phyloP scores from a whole-genome alignment of 1,140 invertebrate genomes.

The Aradophagus sp. region DNA sequence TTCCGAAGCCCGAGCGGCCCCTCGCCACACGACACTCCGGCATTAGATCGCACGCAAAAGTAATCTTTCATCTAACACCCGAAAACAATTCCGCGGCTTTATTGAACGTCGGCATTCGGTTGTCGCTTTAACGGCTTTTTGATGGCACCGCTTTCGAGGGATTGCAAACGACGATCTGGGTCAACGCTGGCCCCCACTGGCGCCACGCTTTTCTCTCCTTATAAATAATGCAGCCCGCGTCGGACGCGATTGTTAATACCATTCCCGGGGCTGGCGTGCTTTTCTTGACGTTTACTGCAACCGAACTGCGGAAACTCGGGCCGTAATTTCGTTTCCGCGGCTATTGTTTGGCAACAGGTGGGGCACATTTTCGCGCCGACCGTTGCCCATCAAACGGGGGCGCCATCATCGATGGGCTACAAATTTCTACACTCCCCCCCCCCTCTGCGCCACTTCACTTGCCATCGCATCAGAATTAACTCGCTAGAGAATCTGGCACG shows the following conservation, averaged over 20 bases:
- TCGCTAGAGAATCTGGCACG: no score
- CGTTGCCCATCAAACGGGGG: constrained; percentile 33
- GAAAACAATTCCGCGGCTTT: constrained; percentile 31
- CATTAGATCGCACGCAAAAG: constrained; percentile 21
- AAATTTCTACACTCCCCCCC: constrained; percentile 20
- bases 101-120: constrained; percentile 6
- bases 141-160: no score
- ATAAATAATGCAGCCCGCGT: constrained; percentile 32
- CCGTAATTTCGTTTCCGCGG: constrained; percentile 71
- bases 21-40: no score
- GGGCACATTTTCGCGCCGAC: constrained; percentile 68
- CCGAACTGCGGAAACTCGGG: constrained; percentile 56
- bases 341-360: constrained; percentile 74
- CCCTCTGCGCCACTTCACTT: no score
- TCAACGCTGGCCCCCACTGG: neutral
- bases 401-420: constrained; percentile 8
- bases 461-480: no score
- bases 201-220: neutral
- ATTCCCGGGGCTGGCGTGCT: constrained; percentile 13
- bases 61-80: constrained; percentile 20
- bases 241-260: constrained; percentile 18
- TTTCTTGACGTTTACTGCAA: constrained; percentile 42
- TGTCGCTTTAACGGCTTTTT: no score
- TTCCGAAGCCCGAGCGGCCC: no score
- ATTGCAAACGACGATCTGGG: constrained; percentile 12